Percentiles rank a stretch among this genome's conserved stretches.
Conservation (phyloP, 37 sponge, comb jelly and placozoan species). For the Dysidea cf. avara region DNA sequence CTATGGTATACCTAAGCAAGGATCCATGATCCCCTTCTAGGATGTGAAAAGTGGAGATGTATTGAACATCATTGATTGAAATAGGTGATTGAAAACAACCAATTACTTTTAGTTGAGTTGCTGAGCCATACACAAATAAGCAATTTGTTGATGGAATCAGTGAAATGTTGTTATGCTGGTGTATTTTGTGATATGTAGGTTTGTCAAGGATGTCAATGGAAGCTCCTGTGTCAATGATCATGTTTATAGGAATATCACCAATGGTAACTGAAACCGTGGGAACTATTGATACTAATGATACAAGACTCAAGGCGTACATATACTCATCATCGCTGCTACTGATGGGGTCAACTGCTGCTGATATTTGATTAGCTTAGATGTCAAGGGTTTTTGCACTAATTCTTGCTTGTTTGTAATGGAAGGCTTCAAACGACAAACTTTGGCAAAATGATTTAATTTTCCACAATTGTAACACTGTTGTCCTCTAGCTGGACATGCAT, state of each 20-base stretch:
- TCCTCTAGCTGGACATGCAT: conserved; percentile 29
- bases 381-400: no score
- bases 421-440: no score
- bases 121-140: background rate
- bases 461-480: background rate
- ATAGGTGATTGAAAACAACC: background rate
- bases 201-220: conserved; percentile 40
- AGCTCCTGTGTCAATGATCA: conserved; percentile 46
- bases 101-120: background rate
- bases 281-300: background rate
- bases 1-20: conserved; percentile 39
- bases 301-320: background rate
- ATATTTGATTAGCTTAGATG: no score
- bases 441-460: conserved; percentile 43
- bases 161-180: background rate
- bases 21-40: conserved; percentile 34
- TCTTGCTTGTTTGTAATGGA: no score
- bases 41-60: no score
- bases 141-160: background rate
- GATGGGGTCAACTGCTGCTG: no score
- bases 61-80: background rate
- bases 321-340: conserved; percentile 33
- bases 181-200: conserved; percentile 1
- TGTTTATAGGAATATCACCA: conserved; percentile 6
- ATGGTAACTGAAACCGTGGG: background rate